Evolutionary conservation across 2,888 invertebrate species (phyloP).

Genomic region (Hipparchia semele): DNA sequence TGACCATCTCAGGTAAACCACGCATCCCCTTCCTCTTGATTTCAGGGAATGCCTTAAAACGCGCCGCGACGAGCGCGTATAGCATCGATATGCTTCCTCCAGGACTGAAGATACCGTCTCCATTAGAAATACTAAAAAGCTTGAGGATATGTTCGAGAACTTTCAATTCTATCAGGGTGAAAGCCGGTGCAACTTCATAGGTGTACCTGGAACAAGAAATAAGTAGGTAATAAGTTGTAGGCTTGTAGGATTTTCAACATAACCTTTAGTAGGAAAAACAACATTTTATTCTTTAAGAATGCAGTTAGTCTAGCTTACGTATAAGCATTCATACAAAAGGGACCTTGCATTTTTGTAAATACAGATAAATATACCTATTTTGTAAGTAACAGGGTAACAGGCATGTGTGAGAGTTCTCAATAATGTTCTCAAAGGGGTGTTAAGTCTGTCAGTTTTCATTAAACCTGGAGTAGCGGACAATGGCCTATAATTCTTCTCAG

Average conservation of each 20-base stretch:
- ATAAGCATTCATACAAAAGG: too few species aligned
- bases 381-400: too few species aligned
- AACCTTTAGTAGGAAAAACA: background rate
- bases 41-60: constrained; percentile 86
- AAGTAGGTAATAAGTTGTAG: background rate
- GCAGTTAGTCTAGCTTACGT: background rate
- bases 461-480: too few species aligned
- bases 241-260: too few species aligned
- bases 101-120: constrained; percentile 90
- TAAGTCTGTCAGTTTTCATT: too few species aligned
- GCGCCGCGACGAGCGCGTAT: constrained; percentile 89
- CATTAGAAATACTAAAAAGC: constrained; percentile 85
- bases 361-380: too few species aligned
- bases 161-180: constrained; percentile 88
- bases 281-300: background rate
- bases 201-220: constrained; percentile 84
- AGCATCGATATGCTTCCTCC: constrained; percentile 92
- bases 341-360: too few species aligned
- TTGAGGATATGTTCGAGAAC: constrained; percentile 83
- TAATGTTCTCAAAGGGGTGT: too few species aligned
- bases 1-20: constrained; percentile 84
- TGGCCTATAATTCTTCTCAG: too few species aligned
- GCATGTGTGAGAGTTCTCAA: too few species aligned
- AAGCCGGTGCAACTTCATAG: constrained; percentile 91
- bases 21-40: constrained; percentile 87